Conservation (phyloP, 1,140 invertebrate genomes). For the Drosophila persimilis region DNA sequence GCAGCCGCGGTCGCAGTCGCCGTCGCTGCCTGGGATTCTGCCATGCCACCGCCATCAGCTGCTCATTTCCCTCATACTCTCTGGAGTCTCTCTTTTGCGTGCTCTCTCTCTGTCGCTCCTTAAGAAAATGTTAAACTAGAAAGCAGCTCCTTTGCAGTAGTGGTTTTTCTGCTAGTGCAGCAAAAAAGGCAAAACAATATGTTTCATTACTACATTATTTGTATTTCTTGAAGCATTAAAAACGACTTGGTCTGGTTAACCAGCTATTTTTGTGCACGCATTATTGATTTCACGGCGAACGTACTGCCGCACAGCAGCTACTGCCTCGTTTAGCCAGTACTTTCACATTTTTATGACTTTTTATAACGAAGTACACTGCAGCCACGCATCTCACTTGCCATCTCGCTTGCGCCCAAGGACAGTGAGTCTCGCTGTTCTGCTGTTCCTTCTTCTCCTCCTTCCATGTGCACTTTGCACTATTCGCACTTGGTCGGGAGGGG, state of each 20-base stretch:
- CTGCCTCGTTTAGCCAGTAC: too few relatives aligned
- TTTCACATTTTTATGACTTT: too few relatives aligned
- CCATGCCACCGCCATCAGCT: conserved; percentile 24
- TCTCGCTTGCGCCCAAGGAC: conserved; percentile 55
- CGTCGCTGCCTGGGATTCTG: conserved; percentile 8
- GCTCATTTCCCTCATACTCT: conserved; percentile 17
- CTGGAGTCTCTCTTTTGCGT: not conserved
- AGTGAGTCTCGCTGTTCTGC: conserved; percentile 56
- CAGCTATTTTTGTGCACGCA: too few relatives aligned
- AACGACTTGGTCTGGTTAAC: too few relatives aligned
- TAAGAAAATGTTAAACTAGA: not conserved
- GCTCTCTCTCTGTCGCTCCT: conserved; percentile 3
- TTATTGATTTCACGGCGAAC: not conserved
- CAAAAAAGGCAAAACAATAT: too few relatives aligned
- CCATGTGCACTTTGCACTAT: conserved; percentile 61
- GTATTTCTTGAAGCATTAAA: too few relatives aligned
- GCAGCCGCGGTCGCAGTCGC: conserved; percentile 27
- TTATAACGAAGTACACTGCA: too few relatives aligned
- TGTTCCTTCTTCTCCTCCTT: conserved; percentile 8
- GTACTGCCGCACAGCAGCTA: not conserved
- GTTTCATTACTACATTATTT: too few relatives aligned
- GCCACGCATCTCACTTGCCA: not conserved
- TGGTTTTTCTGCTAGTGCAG: too few relatives aligned
- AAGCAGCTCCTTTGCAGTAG: too few relatives aligned
- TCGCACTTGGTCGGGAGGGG: conserved; percentile 3